Evolutionary conservation across 1,140 invertebrate genomes (phyloP).

Genomic region (Neomicropteryx cornuta): DNA sequence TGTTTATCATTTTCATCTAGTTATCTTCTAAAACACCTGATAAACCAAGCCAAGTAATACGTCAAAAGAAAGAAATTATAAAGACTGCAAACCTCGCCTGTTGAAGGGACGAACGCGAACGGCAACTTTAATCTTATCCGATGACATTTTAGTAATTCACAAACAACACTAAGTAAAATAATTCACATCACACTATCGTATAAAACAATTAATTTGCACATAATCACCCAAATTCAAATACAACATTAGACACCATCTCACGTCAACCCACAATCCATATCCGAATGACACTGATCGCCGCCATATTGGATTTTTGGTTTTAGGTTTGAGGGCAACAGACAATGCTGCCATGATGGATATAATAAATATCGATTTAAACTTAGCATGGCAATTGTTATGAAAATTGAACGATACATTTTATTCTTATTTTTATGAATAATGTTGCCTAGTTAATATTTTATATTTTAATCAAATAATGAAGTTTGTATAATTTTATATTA

Average conservation of each 20-base stretch:
- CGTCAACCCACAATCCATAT: conserved; percentile 35
- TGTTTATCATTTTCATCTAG: too few species aligned
- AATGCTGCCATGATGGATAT: conserved; percentile 7
- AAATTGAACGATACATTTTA: too few species aligned
- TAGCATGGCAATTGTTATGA: too few species aligned
- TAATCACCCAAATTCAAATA: conserved; percentile 43
- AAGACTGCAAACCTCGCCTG: conserved; percentile 70
- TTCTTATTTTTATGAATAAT: too few species aligned
- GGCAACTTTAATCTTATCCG: conserved; percentile 93
- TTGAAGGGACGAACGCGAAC: conserved; percentile 93
- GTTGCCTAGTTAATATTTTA: too few species aligned
- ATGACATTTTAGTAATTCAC: conserved; percentile 49
- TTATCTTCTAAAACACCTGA: too few species aligned
- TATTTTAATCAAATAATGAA: too few species aligned
- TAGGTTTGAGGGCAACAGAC: neutral
- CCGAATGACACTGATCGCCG: conserved; percentile 35
- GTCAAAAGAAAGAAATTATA: too few species aligned
- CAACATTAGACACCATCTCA: conserved; percentile 41
- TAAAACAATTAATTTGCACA: conserved; percentile 33
- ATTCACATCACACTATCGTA: conserved; percentile 37
- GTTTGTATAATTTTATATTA: too few species aligned
- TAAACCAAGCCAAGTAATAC: too few species aligned
- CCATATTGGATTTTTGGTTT: conserved; percentile 36
- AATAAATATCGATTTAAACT: neutral
- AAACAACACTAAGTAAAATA: conserved; percentile 33